Conservation (phyloP, 2,888 invertebrate species). For the Scaptomyza reducta region DNA sequence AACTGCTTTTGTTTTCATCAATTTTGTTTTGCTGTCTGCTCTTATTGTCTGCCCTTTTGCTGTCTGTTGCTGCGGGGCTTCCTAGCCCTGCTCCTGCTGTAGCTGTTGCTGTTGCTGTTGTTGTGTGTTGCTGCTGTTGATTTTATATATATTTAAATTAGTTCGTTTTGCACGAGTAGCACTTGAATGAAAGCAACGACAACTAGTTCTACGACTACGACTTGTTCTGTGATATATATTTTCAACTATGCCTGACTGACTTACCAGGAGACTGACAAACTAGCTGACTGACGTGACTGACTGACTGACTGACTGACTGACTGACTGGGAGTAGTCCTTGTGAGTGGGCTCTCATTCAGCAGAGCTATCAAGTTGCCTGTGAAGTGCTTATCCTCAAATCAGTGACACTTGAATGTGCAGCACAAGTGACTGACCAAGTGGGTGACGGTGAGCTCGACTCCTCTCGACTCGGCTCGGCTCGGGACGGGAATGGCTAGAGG, state of each 20-base stretch:
- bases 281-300: conserved; percentile 26
- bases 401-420: conserved; percentile 81
- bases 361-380: conserved; percentile 79
- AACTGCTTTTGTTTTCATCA: conserved; percentile 65
- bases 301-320: conserved; percentile 25
- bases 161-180: conserved; percentile 80
- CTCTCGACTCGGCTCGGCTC: conserved; percentile 3
- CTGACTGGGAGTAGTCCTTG: conserved; percentile 11
- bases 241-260: conserved; percentile 62
- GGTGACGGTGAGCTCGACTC: conserved; percentile 51
- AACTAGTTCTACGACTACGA: conserved; percentile 17
- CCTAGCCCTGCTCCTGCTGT: conserved; percentile 17
- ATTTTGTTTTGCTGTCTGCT: conserved; percentile 45
- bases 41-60: conserved; percentile 30
- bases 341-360: conserved; percentile 53
- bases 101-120: conserved; percentile 13
- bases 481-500: too few relatives aligned
- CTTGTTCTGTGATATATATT: conserved; percentile 62
- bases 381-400: conserved; percentile 81
- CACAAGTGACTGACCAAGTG: conserved; percentile 78
- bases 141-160: conserved; percentile 81
- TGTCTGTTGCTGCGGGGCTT: conserved; percentile 45
- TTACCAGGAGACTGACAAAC: conserved; percentile 27
- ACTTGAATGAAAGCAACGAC: conserved; percentile 71
- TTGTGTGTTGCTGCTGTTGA: conserved; percentile 53